Conservation (phyloP, 2,888 invertebrate species). For the Leucophenga maculata region DNA sequence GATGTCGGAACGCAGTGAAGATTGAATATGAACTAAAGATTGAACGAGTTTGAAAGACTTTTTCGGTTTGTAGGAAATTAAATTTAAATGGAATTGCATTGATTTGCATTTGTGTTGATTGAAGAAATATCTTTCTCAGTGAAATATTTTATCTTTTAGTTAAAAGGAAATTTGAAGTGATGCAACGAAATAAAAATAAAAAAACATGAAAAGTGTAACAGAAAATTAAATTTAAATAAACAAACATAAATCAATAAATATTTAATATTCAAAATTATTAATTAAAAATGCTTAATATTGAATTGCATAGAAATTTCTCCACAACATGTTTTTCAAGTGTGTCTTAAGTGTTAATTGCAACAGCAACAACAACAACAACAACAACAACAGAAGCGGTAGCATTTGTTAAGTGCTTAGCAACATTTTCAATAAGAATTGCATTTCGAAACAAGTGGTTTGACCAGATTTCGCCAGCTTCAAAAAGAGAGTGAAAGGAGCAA, state of each 20-base stretch:
- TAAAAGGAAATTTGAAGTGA: no score
- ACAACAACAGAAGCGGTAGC: conserved; percentile 42
- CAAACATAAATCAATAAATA: no score
- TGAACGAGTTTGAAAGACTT: no score
- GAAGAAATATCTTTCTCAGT: no score
- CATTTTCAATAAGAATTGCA: conserved; percentile 51
- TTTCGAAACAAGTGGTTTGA: conserved; percentile 39
- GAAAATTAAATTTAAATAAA: no score
- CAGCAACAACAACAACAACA: conserved; percentile 30
- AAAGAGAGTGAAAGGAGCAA: conserved; percentile 23
- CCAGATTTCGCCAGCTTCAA: conserved; percentile 21
- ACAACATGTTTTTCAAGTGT: conserved; percentile 12
- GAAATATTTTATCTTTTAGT: no score
- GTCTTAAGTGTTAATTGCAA: not conserved
- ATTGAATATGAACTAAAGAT: not conserved
- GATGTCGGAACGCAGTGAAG: conserved; percentile 43
- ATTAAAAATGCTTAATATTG: not conserved
- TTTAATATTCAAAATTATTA: not conserved
- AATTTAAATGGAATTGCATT: no score
- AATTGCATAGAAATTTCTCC: conserved; percentile 46
- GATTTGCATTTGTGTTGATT: no score
- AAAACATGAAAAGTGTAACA: no score
- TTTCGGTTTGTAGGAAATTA: no score
- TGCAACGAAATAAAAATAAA: no score
- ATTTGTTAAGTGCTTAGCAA: conserved; percentile 3